phyloP scores from a whole-genome alignment of 2,113 vertebrate genomes.

The Cercopithecus mona region DNA sequence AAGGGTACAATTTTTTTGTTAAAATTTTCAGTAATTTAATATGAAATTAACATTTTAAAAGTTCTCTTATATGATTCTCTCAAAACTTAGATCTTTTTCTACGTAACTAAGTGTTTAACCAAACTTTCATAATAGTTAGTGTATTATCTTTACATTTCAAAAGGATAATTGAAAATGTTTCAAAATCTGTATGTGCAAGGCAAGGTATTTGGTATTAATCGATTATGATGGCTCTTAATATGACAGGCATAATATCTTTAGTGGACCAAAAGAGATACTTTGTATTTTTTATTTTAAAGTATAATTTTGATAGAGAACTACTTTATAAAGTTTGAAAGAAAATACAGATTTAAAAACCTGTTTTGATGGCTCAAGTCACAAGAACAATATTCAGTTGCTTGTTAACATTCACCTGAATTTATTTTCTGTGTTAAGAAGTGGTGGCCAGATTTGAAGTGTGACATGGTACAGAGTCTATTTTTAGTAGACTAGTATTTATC shows the following conservation, averaged over 20 bases:
- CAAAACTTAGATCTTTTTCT: background rate
- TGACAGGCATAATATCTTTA: constrained; percentile 42
- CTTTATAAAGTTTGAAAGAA: constrained; percentile 29
- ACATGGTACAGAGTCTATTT: constrained; percentile 14
- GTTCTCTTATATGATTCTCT: background rate
- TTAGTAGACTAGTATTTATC: background rate
- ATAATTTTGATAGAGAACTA: background rate
- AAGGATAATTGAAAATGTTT: constrained; percentile 73
- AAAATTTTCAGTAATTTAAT: constrained; percentile 33
- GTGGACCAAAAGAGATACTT: constrained; percentile 17
- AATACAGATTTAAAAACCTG: background rate
- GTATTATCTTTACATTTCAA: constrained; percentile 71
- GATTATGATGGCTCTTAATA: constrained; percentile 28
- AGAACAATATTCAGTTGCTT: constrained; percentile 42
- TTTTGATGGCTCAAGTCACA: constrained; percentile 59
- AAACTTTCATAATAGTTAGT: background rate
- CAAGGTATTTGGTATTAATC: constrained; percentile 60
- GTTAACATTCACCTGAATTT: constrained; percentile 51
- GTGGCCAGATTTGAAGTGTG: constrained; percentile 65
- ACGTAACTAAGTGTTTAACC: background rate
- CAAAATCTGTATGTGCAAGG: constrained; percentile 57
- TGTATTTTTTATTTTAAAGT: constrained; percentile 51
- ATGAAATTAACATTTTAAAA: constrained; percentile 44
- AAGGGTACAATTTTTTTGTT: background rate
- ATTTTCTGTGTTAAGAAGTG: constrained; percentile 56